These are phyloP conservation scores for Falco berigora DNA, from an alignment of 2,797 vertebrate species.

Conservation along the genomic window DNA sequence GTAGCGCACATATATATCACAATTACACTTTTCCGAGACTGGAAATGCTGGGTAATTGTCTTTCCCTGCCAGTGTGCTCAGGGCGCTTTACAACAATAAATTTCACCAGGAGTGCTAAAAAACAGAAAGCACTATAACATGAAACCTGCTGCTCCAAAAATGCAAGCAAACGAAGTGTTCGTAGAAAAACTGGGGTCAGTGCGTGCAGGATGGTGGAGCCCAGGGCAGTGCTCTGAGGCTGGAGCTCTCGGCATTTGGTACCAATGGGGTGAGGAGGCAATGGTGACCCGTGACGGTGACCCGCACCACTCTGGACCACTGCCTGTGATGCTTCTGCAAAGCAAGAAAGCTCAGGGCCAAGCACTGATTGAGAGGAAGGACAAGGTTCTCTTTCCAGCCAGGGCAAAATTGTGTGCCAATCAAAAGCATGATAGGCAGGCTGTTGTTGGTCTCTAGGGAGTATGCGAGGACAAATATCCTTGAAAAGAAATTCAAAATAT, in stretches of 20 bases:
- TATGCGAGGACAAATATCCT: constrained; percentile 4
- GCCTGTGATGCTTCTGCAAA: neutral
- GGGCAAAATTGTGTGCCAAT: constrained; percentile 1
- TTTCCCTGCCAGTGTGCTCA: constrained; percentile 58
- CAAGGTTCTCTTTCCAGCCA: neutral
- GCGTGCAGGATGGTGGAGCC: neutral
- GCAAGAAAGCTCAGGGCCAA: neutral
- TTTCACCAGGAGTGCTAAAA: constrained; percentile 48
- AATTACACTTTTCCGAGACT: constrained; percentile 40
- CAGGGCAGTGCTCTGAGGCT: neutral
- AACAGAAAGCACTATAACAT: neutral
- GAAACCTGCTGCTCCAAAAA: neutral
- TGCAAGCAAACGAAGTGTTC: fast-evolving
- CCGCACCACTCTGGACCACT: fast-evolving
- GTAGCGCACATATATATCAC: constrained; percentile 18
- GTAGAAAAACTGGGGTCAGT: neutral
- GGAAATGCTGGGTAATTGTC: constrained; percentile 60
- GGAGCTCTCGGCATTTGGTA: neutral
- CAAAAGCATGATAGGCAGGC: neutral
- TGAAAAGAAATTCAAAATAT: neutral
- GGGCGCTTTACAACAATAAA: constrained; percentile 48
- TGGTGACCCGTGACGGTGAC: neutral
- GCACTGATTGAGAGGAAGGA: neutral
- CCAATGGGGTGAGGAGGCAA: fast-evolving
- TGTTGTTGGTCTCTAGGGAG: neutral